phyloP scores from a whole-genome alignment of 2,113 vertebrate species.

The Piaya cayana region DNA sequence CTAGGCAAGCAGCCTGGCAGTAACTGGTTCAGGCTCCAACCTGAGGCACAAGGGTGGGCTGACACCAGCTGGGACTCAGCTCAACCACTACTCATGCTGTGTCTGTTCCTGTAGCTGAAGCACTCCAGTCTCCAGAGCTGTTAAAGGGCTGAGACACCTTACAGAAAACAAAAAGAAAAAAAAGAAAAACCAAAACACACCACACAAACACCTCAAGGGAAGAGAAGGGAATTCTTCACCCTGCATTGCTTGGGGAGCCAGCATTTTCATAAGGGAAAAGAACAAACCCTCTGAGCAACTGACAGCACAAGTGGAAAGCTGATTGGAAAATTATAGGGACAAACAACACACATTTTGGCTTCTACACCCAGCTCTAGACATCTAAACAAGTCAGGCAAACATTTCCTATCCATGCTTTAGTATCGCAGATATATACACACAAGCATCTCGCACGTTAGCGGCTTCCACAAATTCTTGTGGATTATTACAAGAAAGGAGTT shows the following conservation, averaged over 20 bases:
- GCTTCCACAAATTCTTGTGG: not conserved
- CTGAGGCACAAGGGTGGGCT: not conserved
- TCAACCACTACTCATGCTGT: not conserved
- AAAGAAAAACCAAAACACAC: not conserved
- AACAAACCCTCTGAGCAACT: not conserved
- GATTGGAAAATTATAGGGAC: conserved; percentile 19
- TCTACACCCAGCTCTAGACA: not conserved
- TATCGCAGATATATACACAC: not conserved
- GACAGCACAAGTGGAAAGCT: not conserved
- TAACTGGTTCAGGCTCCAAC: not conserved
- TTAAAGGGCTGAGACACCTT: not conserved
- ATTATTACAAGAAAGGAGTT: not conserved
- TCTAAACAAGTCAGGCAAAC: not conserved
- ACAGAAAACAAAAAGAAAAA: not conserved
- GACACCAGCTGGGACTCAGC: not conserved
- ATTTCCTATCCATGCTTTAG: not conserved
- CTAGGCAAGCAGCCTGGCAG: rapidly evolving
- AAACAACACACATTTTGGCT: not conserved
- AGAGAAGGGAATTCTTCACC: not conserved
- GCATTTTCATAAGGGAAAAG: not conserved
- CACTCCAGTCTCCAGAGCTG: not conserved
- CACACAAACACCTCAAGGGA: not conserved
- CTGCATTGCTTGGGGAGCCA: not conserved
- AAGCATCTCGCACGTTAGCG: not conserved
- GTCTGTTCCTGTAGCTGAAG: not conserved